Conservation (phyloP, 2,797 vertebrate species). For the Thunnus albacares region DNA sequence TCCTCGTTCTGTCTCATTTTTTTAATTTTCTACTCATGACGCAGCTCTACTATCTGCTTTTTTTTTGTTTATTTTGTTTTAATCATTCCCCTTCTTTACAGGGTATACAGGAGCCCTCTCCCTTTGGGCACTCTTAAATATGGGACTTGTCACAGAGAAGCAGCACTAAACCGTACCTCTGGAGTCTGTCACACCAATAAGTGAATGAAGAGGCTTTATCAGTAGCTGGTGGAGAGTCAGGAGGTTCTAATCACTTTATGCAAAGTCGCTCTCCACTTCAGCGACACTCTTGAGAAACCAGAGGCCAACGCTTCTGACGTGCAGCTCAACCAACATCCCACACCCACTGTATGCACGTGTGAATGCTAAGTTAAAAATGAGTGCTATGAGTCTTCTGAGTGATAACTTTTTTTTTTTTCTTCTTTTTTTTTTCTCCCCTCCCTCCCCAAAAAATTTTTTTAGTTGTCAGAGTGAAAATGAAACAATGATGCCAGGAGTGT, state of each 20-base stretch:
- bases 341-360: constrained; percentile 91
- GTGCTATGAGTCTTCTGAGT: constrained; percentile 88
- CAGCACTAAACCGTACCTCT: constrained; percentile 77
- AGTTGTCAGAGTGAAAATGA: constrained; percentile 82
- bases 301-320: constrained; percentile 78
- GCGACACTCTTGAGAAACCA: constrained; percentile 80
- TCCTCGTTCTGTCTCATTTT: constrained; percentile 6
- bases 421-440: constrained; percentile 53
- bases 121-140: constrained; percentile 97
- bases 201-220: constrained; percentile 67
- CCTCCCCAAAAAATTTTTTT: constrained; percentile 54
- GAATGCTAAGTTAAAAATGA: constrained; percentile 93
- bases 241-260: constrained; percentile 82
- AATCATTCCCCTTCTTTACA: constrained; percentile 75
- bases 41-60: not conserved
- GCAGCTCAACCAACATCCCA: constrained; percentile 86
- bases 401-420: constrained; percentile 75
- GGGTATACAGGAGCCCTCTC: constrained; percentile 98
- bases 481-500: constrained; percentile 69
- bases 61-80: not conserved
- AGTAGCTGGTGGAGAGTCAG: constrained; percentile 62
- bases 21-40: not conserved
- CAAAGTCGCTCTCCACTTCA: constrained; percentile 70
- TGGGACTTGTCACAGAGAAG: constrained; percentile 87
- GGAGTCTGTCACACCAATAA: constrained; percentile 77